These are phyloP conservation scores for Zophobas morio DNA, from an alignment of 1,140 invertebrate genomes.

Conservation along the genomic window DNA sequence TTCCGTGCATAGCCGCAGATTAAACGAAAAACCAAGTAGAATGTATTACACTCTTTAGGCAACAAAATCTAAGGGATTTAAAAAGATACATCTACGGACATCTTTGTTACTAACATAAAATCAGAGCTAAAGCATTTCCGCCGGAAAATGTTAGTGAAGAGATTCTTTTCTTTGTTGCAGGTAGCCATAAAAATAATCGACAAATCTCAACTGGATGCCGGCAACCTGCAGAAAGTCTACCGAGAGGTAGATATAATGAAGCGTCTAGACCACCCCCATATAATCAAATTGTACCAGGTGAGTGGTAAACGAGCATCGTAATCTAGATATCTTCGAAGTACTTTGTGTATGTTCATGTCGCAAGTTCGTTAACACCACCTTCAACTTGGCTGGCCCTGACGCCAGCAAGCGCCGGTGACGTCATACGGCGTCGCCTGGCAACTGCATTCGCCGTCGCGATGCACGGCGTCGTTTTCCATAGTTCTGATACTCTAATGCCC, in stretches of 20 bases:
- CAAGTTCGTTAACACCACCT: conserved; percentile 64
- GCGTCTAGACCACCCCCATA: conserved; percentile 95
- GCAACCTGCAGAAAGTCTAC: conserved; percentile 97
- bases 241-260: conserved; percentile 99
- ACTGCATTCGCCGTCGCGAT: conserved; percentile 49
- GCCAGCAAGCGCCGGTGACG: conserved; percentile 58
- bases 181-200: conserved; percentile 99
- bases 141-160: no score
- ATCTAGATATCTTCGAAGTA: conserved; percentile 14
- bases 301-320: conserved; percentile 54
- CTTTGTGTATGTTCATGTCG: neutral
- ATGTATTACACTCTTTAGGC: no score
- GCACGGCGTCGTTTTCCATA: conserved; percentile 39
- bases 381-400: conserved; percentile 65
- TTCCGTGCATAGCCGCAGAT: no score
- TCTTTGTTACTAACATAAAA: no score
- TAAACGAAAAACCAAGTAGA: no score
- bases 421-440: conserved; percentile 62
- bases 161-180: conserved; percentile 73
- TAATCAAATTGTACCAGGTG: conserved; percentile 98
- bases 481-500: conserved; percentile 6
- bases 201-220: conserved; percentile 95
- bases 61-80: no score
- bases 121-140: no score
- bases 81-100: no score